phyloP scores from a whole-genome alignment of 2,113 vertebrate genomes.

The Chaetodon auriga region DNA sequence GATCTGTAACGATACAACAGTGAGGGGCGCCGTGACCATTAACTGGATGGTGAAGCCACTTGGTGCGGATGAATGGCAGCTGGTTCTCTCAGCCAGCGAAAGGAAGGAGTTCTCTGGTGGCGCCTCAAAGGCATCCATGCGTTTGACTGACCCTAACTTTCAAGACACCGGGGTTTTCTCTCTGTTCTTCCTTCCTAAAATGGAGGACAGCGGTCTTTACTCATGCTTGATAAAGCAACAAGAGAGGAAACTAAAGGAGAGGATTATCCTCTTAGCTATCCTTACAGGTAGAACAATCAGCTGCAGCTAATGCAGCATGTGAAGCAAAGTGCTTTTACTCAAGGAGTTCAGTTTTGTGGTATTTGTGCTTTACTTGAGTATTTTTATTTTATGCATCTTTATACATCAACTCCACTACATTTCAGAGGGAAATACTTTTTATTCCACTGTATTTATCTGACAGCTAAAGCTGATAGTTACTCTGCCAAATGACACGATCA shows the following conservation, averaged over 20 bases:
- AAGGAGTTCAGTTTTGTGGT: background rate
- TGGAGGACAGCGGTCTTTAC: constrained; percentile 73
- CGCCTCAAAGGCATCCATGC: constrained; percentile 43
- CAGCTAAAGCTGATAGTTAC: too few species aligned
- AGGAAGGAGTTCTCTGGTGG: constrained; percentile 38
- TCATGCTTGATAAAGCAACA: constrained; percentile 68
- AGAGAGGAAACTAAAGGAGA: constrained; percentile 56
- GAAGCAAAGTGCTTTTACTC: background rate
- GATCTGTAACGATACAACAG: constrained; percentile 62
- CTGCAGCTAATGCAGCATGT: background rate
- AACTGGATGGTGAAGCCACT: constrained; percentile 74
- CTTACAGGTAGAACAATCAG: constrained; percentile 74
- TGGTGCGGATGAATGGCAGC: constrained; percentile 55
- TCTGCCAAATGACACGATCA: background rate
- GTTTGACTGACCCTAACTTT: constrained; percentile 66
- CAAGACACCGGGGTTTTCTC: constrained; percentile 72
- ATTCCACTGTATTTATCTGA: background rate
- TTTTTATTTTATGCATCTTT: background rate
- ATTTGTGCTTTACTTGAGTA: background rate
- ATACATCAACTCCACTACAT: background rate
- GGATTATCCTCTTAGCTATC: constrained; percentile 75
- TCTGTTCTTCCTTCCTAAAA: constrained; percentile 67
- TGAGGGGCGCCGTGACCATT: constrained; percentile 41
- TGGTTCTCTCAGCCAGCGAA: constrained; percentile 69
- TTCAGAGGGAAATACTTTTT: background rate